Base-by-base conservation (phyloP, 2,797 vertebrate species). In the Argentina silus region DNA sequence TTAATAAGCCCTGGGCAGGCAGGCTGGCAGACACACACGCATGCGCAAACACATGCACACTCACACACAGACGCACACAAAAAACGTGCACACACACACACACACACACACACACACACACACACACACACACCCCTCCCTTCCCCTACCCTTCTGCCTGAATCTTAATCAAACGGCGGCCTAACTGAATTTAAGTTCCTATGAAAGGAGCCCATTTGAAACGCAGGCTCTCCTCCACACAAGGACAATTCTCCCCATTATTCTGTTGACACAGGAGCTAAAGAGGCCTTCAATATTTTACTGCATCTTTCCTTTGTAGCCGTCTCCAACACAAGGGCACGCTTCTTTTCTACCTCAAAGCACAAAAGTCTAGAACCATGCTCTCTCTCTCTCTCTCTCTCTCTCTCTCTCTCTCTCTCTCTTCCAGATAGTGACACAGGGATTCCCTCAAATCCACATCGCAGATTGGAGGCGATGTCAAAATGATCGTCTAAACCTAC, bases 201-300 rank as follows among this genome's bases (percentile, higher is more conserved):
- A 89, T 89, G 84, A 89, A 89, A 86, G 83, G 79, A 78, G 78
- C 85, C 76, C 72, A 83, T 88, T 91, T 88, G 80, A 88, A 90
- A 87, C 71, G 78, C 85, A 86, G 86, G 83, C 90, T 89, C 91
- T 84, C 88, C 84, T 78, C 88, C 79, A 86, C 86, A 89, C 83
- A 55, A 81, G 75, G 79, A 89, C n/a, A n/a, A n/a, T n/a, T n/a
- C n/a, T n/a, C n/a, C 85, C 86, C 85, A 92, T 93, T 93, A 93
- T 91, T 93, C 85, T 86, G 89, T 88, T 90, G 88, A 91, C 85
- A 86, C 88, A 92, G 86, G 84, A 79, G 85, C 86, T 86, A 85
- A 89, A 86, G 87, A 88, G 87, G 90, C 86, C 90, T 93, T 93
- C 92, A 88, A 93, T 93, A 90, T 93, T 89, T 87, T 83, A 87